Evolutionary conservation across 2,888 invertebrate genomes (phyloP).

Genomic region (Melinopterus prodromus): DNA sequence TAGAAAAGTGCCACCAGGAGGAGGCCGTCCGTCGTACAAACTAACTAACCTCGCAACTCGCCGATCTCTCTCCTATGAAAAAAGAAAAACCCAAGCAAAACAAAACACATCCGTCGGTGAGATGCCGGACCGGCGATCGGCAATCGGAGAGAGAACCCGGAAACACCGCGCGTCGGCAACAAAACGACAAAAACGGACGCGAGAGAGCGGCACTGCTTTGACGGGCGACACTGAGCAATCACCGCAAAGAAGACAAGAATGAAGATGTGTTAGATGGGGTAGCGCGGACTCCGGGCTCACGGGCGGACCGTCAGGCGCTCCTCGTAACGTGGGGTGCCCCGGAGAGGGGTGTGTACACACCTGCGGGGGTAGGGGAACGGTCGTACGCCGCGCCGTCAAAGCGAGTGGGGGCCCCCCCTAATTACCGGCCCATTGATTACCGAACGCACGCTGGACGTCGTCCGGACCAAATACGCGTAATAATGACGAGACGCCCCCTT

Average conservation of each 20-base stretch:
- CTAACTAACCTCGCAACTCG: too few species aligned
- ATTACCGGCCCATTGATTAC: conserved; percentile 41
- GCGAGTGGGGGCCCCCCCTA: conserved; percentile 45
- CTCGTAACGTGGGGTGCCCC: conserved; percentile 55
- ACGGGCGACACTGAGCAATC: conserved; percentile 48
- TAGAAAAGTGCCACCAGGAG: neutral
- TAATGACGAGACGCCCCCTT: neutral
- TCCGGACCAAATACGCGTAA: neutral
- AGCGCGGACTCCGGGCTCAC: conserved; percentile 21
- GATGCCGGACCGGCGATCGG: too few species aligned
- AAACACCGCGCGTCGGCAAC: conserved; percentile 41
- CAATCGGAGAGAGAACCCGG: conserved; percentile 44
- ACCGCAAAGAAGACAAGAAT: conserved; percentile 46
- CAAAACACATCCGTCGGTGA: neutral
- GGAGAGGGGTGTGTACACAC: conserved; percentile 38
- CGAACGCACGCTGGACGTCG: neutral
- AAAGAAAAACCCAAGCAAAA: neutral
- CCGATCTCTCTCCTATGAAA: neutral
- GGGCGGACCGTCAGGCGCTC: neutral
- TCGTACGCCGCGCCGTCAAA: conserved; percentile 43
- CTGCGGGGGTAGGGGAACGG: conserved; percentile 43
- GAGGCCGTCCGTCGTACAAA: neutral
- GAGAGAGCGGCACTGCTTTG: conserved; percentile 47
- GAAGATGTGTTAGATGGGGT: conserved; percentile 50
- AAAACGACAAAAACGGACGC: conserved; percentile 40